Percentiles rank a stretch among this genome's conserved stretches.
Conservation (phyloP, 2,797 vertebrate genomes). For the Neosalanx taihuensis region DNA sequence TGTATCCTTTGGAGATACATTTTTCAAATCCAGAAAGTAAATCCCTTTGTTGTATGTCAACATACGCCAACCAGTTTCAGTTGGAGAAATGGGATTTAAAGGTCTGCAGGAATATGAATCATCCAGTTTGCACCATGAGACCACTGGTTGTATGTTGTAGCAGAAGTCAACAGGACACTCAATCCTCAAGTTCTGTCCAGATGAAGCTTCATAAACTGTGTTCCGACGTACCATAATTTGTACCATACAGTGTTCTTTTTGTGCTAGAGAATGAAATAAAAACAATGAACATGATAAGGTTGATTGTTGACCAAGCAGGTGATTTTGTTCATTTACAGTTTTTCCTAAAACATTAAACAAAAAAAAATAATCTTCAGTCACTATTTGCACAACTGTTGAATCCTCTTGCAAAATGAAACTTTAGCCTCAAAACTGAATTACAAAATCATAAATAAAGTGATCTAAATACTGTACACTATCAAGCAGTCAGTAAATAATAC, state of each 20-base stretch:
- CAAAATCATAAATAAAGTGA: too few relatives aligned
- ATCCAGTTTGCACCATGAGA: conserved; percentile 31
- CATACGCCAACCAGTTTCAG: accelerated
- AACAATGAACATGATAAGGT: conserved; percentile 48
- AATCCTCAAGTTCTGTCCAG: background rate
- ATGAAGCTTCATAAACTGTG: accelerated
- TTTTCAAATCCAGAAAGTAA: conserved; percentile 20
- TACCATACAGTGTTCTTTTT: accelerated
- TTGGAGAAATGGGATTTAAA: background rate
- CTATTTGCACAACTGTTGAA: too few relatives aligned
- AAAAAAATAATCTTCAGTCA: too few relatives aligned
- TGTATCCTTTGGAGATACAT: background rate
- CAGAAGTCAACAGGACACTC: conserved; percentile 22
- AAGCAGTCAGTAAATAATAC: too few relatives aligned
- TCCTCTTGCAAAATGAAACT: too few relatives aligned
- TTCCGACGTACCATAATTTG: accelerated
- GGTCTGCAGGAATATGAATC: accelerated
- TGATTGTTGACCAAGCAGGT: background rate
- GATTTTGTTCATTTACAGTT: background rate
- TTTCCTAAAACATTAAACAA: too few relatives aligned
- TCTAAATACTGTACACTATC: too few relatives aligned
- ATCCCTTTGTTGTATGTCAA: accelerated
- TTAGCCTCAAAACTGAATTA: too few relatives aligned
- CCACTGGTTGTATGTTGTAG: background rate
- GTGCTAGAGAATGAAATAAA: conserved; percentile 44